Percentiles rank a stretch among this genome's conserved stretches.
Conservation (phyloP, 2,888 invertebrate species). For the Apodemia hepburni region DNA sequence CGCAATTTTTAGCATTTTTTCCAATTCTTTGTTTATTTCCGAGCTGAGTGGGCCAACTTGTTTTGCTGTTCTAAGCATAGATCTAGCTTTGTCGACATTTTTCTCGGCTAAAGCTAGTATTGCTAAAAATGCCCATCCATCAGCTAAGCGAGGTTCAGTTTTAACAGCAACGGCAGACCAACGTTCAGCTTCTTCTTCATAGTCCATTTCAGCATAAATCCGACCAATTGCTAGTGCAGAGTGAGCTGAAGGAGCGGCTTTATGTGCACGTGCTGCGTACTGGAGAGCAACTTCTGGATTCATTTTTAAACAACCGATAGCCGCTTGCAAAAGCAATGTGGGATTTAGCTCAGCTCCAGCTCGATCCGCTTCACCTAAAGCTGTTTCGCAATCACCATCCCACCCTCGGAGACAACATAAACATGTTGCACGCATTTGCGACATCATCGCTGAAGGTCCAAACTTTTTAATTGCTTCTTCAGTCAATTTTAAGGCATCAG, state of each 20-base stretch:
- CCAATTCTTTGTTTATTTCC: slow-evolving; percentile 53
- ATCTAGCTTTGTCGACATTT: slow-evolving; percentile 50
- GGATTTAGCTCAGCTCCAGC: slow-evolving; percentile 50
- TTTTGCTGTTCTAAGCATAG: slow-evolving; percentile 58
- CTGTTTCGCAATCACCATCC: slow-evolving; percentile 53
- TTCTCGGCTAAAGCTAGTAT: slow-evolving; percentile 53
- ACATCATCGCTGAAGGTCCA: slow-evolving; percentile 56
- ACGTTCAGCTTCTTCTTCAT: slow-evolving; percentile 52
- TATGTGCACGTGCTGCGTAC: slow-evolving; percentile 61
- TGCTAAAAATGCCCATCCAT: slow-evolving; percentile 67
- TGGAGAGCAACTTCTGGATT: slow-evolving; percentile 53
- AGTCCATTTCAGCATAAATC: slow-evolving; percentile 48
- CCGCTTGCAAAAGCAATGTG: slow-evolving; percentile 50
- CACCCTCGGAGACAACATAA: slow-evolving; percentile 47
- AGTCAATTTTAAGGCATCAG: slow-evolving; percentile 46
- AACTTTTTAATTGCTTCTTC: slow-evolving; percentile 45
- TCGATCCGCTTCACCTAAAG: slow-evolving; percentile 50
- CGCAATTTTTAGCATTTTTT: slow-evolving; percentile 44
- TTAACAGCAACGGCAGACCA: slow-evolving; percentile 64
- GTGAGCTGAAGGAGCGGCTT: slow-evolving; percentile 52
- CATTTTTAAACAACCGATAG: slow-evolving; percentile 43
- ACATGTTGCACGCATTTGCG: slow-evolving; percentile 57
- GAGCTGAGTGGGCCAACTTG: slow-evolving; percentile 55
- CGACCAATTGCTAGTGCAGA: slow-evolving; percentile 57
- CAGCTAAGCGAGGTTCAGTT: slow-evolving; percentile 56